Base-by-base conservation (phyloP, 1,140 invertebrate species). In the Magallana angulata region DNA sequence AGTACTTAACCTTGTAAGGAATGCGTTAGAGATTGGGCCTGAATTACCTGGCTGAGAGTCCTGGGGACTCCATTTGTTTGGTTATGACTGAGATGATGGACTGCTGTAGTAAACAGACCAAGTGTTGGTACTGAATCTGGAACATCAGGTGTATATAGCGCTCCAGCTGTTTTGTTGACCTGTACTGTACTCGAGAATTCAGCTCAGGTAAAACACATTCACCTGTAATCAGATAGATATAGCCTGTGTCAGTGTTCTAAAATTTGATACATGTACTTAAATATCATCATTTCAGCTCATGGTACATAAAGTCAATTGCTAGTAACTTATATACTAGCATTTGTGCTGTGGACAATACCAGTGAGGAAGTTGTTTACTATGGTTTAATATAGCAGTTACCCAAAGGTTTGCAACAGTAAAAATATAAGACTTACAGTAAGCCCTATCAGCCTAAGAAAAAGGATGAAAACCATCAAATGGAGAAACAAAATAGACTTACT, bases 111-210 rank as follows among this genome's bases (percentile, higher is more conserved):
- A 76, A 36, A 6, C 7, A 71, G 64, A 84, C 62, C 11, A 89
- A 64, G 18, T 86, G 85, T 57, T 76, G n/a, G 58, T 86, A 89
- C 57, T 89, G 88, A 57, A 86, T 58, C 60, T 89, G 88, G 85
- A 89, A 89, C n/a, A 86, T 11, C 16, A 89, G 57, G 1, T 24
- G 16, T 24, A 57, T 82, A 82, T 89, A 89, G 48, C 68, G 16
- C 16, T 89, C 62, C 30, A 89, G 64, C 7, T 89, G 68, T 80
- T 56, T 68, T 8, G 18, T 12, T 56, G 62, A 84, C 48, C 57
- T 85, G 57, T 89, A 89, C n/a, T 86, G 81, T 36, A 89, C 68
- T 48, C 8, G 30, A 30, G 18, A 30, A 76, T 76, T 76, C 24
- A 76, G 24, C 14, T 12, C 12, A 62, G 36, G 30, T 48, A 16